A percentile compares a stretch with the other conserved stretches of the same genome.
Conservation (phyloP, 2,888 invertebrate species). For the Eilema sororculum region DNA sequence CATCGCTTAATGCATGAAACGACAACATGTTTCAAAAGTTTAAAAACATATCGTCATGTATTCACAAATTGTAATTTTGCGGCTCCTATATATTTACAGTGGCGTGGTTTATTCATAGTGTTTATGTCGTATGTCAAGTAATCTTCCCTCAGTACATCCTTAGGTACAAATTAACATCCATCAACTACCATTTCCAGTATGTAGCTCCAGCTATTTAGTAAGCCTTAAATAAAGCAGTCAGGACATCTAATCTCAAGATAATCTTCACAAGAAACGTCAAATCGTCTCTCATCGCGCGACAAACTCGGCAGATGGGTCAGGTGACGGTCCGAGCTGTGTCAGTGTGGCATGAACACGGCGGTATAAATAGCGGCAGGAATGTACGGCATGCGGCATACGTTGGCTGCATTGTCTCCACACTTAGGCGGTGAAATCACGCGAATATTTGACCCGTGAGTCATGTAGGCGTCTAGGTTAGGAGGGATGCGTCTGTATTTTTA, state of each 20-base stretch:
- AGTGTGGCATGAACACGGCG: conserved; percentile 28
- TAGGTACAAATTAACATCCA: no score
- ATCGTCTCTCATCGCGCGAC: not conserved
- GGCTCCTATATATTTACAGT: no score
- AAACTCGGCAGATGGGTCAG: conserved; percentile 10
- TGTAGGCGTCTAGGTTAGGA: not conserved
- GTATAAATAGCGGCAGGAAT: conserved; percentile 40
- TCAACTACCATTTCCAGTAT: no score
- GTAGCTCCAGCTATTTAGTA: not conserved
- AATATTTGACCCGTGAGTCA: conserved; percentile 33
- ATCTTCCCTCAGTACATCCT: no score
- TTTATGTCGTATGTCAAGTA: no score
- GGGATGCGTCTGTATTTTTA: not conserved
- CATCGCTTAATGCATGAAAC: no score
- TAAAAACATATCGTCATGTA: no score
- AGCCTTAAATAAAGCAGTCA: not conserved
- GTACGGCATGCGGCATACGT: conserved; percentile 33
- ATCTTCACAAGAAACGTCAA: not conserved
- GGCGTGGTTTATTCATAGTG: no score
- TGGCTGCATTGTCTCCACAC: conserved; percentile 44
- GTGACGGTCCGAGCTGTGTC: conserved; percentile 16
- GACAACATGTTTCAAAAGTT: no score
- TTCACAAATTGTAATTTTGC: no score
- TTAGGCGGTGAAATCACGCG: conserved; percentile 20
- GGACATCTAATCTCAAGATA: not conserved